A percentile compares a stretch with the other conserved stretches of the same genome.
phyloP scores from a whole-genome alignment of 2,888 invertebrate genomes.

The Eupithecia subfuscata region DNA sequence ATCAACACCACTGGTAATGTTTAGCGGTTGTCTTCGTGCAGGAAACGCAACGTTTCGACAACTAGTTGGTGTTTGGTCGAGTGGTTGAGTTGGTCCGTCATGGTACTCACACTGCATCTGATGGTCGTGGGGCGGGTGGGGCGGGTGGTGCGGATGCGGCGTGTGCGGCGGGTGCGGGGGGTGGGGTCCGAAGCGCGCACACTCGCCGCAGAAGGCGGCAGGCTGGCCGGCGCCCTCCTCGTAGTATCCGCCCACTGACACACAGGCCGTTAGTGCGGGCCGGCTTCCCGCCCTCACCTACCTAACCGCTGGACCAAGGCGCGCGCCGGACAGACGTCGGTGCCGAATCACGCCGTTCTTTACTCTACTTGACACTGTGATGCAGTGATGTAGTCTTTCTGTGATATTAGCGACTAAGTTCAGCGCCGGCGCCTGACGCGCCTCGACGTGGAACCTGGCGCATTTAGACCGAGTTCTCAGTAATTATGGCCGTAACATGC shows the following conservation, averaged over 20 bases:
- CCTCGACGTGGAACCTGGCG: slow-evolving; percentile 21
- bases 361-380: slow-evolving; percentile 15
- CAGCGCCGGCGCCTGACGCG: slow-evolving; percentile 36
- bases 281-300: slow-evolving; percentile 61
- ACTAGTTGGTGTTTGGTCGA: slow-evolving; percentile 5
- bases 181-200: slow-evolving; percentile 70
- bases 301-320: slow-evolving; percentile 51
- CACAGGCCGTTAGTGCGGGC: slow-evolving; percentile 70
- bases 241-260: slow-evolving; percentile 83
- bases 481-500: slow-evolving; percentile 72
- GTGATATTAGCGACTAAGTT: slow-evolving; percentile 14
- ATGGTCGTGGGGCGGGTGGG: slow-evolving; percentile 60
- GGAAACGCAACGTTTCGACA: not conserved
- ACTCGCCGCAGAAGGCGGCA: slow-evolving; percentile 69
- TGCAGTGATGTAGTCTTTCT: slow-evolving; percentile 1
- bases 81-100: slow-evolving; percentile 17
- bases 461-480: slow-evolving; percentile 29
- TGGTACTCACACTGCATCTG: slow-evolving; percentile 74
- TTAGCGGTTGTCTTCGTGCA: not conserved
- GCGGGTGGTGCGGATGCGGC: slow-evolving; percentile 43
- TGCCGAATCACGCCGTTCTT: slow-evolving; percentile 34
- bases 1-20: not conserved
- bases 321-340: slow-evolving; percentile 35
- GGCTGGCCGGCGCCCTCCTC: slow-evolving; percentile 68
- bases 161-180: slow-evolving; percentile 53